A percentile compares a stretch with the other conserved stretches of the same genome.
These are phyloP conservation scores for Marasmarcha lunaedactyla DNA, from an alignment of 2,888 invertebrate species.

Conservation along the genomic window DNA sequence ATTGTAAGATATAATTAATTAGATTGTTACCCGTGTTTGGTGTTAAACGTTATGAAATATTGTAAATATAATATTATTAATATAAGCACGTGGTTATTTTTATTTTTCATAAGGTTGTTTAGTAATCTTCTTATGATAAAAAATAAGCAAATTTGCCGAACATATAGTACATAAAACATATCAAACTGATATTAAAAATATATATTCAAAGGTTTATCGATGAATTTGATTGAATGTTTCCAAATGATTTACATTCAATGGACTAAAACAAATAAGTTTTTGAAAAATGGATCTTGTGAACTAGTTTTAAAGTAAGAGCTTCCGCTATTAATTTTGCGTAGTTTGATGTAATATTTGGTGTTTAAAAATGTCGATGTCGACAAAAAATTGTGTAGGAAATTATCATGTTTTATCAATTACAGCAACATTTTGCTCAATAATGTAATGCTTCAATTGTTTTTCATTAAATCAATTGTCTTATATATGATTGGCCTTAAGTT, in stretches of 20 bases:
- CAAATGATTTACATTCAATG: neutral
- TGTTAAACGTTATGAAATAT: too few species aligned
- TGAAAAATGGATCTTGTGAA: neutral
- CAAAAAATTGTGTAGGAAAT: constrained; percentile 32
- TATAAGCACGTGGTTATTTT: constrained; percentile 2
- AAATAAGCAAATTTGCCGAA: constrained; percentile 38
- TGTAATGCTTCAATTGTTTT: constrained; percentile 17
- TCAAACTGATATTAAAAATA: constrained; percentile 40
- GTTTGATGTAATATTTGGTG: constrained; percentile 22
- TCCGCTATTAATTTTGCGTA: constrained; percentile 55
- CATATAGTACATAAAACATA: constrained; percentile 65
- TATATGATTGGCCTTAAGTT: constrained; percentile 22
- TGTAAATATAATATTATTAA: constrained; percentile 1
- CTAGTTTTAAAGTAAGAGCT: constrained; percentile 25
- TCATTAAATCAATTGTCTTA: constrained; percentile 25
- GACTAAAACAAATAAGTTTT: neutral
- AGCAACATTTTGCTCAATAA: constrained; percentile 58
- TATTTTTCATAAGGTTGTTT: neutral
- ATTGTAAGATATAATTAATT: constrained; percentile 1
- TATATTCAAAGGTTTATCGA: neutral
- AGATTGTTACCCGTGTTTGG: constrained; percentile 7
- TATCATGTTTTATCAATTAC: constrained; percentile 37
- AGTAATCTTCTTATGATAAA: constrained; percentile 36
- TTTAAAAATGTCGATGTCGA: constrained; percentile 36
- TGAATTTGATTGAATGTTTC: neutral